Conservation (phyloP, 2,888 invertebrate species). For the Leptinotarsa haldemani region DNA sequence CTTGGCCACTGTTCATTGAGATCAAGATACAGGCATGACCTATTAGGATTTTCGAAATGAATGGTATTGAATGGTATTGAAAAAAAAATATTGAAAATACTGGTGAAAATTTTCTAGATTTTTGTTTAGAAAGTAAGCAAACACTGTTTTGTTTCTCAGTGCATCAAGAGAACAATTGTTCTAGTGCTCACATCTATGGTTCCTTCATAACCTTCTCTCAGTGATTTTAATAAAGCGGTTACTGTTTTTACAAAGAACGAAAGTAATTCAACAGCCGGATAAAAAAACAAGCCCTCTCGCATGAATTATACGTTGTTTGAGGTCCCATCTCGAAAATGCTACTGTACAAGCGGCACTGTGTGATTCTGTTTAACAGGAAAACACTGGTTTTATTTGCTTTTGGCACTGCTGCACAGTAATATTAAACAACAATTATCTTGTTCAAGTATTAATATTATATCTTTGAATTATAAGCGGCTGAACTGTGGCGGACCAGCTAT, state of each 20-base stretch:
- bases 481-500: slow-evolving; percentile 45
- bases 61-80: too few species aligned
- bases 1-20: too few species aligned
- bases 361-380: slow-evolving; percentile 55
- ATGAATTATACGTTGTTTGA: slow-evolving; percentile 8
- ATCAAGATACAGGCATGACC: too few species aligned
- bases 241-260: background rate
- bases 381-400: slow-evolving; percentile 53
- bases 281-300: background rate
- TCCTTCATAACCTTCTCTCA: background rate
- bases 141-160: too few species aligned
- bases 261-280: background rate
- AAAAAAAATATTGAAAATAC: too few species aligned
- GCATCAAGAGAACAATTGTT: too few species aligned
- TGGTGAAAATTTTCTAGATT: too few species aligned
- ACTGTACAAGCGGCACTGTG: slow-evolving; percentile 21
- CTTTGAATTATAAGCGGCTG: slow-evolving; percentile 57
- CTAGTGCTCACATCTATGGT: too few species aligned
- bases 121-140: too few species aligned
- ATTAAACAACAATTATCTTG: slow-evolving; percentile 60
- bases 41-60: too few species aligned
- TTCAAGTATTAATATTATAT: slow-evolving; percentile 60
- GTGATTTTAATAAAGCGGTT: background rate
- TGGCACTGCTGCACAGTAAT: slow-evolving; percentile 47
- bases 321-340: slow-evolving; percentile 8